Base-by-base conservation (phyloP, 2,113 vertebrate genomes). In the Muntiacus reevesi region DNA sequence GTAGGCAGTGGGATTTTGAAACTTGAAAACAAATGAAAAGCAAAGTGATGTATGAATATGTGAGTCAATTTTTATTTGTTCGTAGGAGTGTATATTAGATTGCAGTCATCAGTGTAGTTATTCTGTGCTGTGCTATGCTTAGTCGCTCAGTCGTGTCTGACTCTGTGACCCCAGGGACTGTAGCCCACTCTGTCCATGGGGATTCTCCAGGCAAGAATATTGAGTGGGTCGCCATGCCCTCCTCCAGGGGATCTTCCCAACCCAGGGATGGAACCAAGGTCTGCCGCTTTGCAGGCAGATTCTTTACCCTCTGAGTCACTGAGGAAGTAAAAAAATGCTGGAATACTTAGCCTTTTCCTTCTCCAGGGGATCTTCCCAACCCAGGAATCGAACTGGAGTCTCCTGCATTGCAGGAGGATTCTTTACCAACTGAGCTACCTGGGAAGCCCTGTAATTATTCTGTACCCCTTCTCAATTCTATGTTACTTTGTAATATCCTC, bases 11-110 rank as follows among this genome's bases (percentile, higher is more conserved):
- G 6, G 27, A 62, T 60, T 67, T 55, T 92, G 25, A 88, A 81
- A 89, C 15, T 67, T 87, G 60, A 74, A 91, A 27, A 64, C n/a
- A 10, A 33, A 45, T 43, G 28, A n/a, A 90, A 95, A 89, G 19
- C 9, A 60, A 81, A 55, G 6, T 13, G 16, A 55, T 27, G 1
- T 54, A 50, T 43, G 6, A 74, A 25, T 15, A 21, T 14, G 1
- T 92, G 59, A 76, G 3, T 13, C 84, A 74, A 40, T 30, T 78
- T 45, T 85, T 33, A 52, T 78, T 15, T 71, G 1, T 64, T 82
- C 27, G 5, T 12, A 36, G 23, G 12, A 19, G 23, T 6, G n/a
- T 27, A 0, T 47, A 9, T 40, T 87, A 71, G 36, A 57, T 55
- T 52, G 5, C 2, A 57, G 28, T 40, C 60, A 92, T 30, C 36